A percentile compares a stretch with the other conserved stretches of the same genome.
These are phyloP conservation scores for Mimumesa dahlbomi DNA, from an alignment of 2,888 invertebrate species.

Conservation along the genomic window DNA sequence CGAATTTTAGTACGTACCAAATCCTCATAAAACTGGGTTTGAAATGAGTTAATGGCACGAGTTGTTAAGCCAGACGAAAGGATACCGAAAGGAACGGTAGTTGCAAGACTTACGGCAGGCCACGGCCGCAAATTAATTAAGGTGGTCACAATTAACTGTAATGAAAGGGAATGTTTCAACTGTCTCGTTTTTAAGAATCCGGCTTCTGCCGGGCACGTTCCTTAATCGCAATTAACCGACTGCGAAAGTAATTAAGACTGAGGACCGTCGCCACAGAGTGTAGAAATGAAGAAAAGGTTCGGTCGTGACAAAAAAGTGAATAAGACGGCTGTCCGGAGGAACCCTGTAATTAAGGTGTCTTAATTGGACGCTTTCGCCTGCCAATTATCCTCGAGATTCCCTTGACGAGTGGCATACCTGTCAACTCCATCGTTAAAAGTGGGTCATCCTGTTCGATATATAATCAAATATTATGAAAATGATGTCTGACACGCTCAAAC, in stretches of 20 bases:
- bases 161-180: slow-evolving; percentile 66
- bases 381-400: slow-evolving; percentile 63
- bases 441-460: slow-evolving; percentile 45
- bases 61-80: slow-evolving; percentile 23
- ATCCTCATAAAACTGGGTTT: slow-evolving; percentile 14
- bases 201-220: slow-evolving; percentile 55
- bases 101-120: slow-evolving; percentile 19
- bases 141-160: slow-evolving; percentile 59
- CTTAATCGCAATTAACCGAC: slow-evolving; percentile 71
- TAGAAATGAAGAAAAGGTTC: slow-evolving; percentile 66
- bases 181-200: slow-evolving; percentile 60
- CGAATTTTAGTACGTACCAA: neutral
- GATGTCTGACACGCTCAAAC: slow-evolving; percentile 7
- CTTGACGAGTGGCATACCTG: slow-evolving; percentile 30
- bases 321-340: slow-evolving; percentile 43
- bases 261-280: slow-evolving; percentile 57
- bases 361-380: slow-evolving; percentile 67
- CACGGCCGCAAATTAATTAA: slow-evolving; percentile 61
- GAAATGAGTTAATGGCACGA: slow-evolving; percentile 34
- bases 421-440: slow-evolving; percentile 45
- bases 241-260: slow-evolving; percentile 69
- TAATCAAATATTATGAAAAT: slow-evolving; percentile 22
- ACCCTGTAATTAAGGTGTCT: slow-evolving; percentile 70
- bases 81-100: slow-evolving; percentile 28
- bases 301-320: slow-evolving; percentile 36